phyloP scores from a whole-genome alignment of 2,888 invertebrate genomes.

The Brachyopa scutellaris region DNA sequence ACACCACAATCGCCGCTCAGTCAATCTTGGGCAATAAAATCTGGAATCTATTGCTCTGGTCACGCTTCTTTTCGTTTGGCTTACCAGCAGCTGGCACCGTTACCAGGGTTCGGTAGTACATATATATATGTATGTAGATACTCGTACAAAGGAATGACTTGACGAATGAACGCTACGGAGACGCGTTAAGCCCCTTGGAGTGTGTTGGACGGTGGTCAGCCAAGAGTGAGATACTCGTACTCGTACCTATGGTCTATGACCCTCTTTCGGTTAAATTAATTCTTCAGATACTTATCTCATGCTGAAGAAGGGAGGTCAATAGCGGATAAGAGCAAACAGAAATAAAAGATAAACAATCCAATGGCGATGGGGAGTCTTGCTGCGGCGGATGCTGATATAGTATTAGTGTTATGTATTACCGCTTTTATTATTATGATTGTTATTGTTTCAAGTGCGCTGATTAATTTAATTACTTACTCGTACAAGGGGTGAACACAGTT shows the following conservation, averaged over 20 bases:
- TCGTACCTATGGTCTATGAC: conserved; percentile 52
- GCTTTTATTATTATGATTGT: conserved; percentile 42
- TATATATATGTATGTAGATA: too few relatives aligned
- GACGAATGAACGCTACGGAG: conserved; percentile 13
- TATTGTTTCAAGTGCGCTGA: conserved; percentile 66
- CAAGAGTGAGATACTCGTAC: conserved; percentile 6
- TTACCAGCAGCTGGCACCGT: conserved; percentile 20
- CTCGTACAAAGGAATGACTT: conserved; percentile 37
- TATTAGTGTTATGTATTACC: conserved; percentile 4
- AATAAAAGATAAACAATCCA: conserved; percentile 31
- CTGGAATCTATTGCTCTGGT: conserved; percentile 69
- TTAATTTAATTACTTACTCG: conserved; percentile 66
- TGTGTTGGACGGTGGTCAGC: conserved; percentile 25
- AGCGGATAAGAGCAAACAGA: conserved; percentile 5
- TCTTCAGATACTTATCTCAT: conserved; percentile 42
- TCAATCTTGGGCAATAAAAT: conserved; percentile 60
- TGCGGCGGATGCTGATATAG: conserved; percentile 48
- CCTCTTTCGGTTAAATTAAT: conserved; percentile 57
- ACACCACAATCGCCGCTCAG: conserved; percentile 11
- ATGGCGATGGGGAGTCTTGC: background rate
- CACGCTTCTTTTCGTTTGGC: conserved; percentile 55
- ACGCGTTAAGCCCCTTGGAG: background rate
- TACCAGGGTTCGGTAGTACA: conserved; percentile 33
- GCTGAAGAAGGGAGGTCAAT: conserved; percentile 36
- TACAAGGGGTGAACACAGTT: conserved; percentile 6